Evolutionary conservation across 2,113 vertebrate genomes (phyloP), one percentile per base, ranked within the genome.

Genomic region (Ictalurus furcatus): DNA sequence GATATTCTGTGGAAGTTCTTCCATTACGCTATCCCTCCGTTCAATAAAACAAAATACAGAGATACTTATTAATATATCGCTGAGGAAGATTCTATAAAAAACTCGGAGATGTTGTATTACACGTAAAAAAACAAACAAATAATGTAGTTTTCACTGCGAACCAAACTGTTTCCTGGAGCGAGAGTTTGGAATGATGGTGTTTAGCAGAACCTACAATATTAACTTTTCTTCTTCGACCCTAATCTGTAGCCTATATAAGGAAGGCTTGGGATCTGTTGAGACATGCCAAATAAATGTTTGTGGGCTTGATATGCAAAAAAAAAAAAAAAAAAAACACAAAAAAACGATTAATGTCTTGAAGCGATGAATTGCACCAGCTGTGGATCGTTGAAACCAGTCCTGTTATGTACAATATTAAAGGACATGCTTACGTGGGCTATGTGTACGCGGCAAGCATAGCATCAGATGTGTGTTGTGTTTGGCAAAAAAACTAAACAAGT

Each of bases 41-140:
- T 78, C 76, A 73, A 81, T 87, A 81, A 79, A 89, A 80, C 87
- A 82, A 89, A 65, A 58, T 40, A 78, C 40, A 87, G 81, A 92
- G 73, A 76, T 73, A 88, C 63, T 28, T 88, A 85, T 87, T 71
- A 88, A 82, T 89, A 89, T 90, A 85, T 85, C 82, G 65, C 48
- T 78, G 79, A 81, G 85, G 87, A 90, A 86, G 69, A 89, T 58
- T 85, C 71, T 84, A 85, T 90, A 69, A 82, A 56, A 79, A 87
- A 84, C 63, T 30, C 63, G 44, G 34, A 84, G 84, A 90, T 90
- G 67, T 88, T 88, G 88, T 88, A 91, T 84, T 89, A 90, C 73
- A 78, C 76, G 67, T 85, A 84, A 85, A 78, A 79, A 82, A 44
- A 69, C 74, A 44, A 44, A 37, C 48, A 82, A 85, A 12, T 21